Evolutionary conservation across 2,888 invertebrate genomes (phyloP).

Genomic region (Smittia sp.): DNA sequence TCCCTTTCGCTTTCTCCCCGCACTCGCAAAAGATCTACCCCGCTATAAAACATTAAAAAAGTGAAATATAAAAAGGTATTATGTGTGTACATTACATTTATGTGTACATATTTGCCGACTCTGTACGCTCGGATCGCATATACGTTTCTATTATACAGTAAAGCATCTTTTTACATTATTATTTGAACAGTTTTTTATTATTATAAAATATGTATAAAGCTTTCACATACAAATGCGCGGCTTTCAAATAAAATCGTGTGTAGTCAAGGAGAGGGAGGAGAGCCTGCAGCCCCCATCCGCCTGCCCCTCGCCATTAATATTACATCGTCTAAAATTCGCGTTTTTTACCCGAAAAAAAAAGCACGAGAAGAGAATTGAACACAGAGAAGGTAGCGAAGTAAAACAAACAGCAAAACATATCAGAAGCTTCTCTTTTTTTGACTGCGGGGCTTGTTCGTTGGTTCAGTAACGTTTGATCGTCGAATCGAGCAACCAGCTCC

Average conservation of each 20-base stretch:
- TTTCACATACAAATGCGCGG: conserved; percentile 30
- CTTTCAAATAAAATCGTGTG: conserved; percentile 22
- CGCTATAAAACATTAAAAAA: conserved; percentile 40
- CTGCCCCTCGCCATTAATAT: conserved; percentile 29
- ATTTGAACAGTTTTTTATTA: conserved; percentile 41
- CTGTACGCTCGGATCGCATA: not conserved
- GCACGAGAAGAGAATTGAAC: not conserved
- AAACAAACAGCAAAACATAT: conserved; percentile 7
- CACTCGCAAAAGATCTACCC: conserved; percentile 16
- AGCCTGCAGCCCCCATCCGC: not conserved
- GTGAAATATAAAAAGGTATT: conserved; percentile 40
- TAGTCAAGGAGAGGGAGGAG: not conserved
- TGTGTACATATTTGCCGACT: conserved; percentile 25
- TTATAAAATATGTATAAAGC: conserved; percentile 40
- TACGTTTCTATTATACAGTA: conserved; percentile 36
- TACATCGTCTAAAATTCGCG: conserved; percentile 34
- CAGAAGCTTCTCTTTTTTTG: not conserved
- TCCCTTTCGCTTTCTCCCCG: not conserved
- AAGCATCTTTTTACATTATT: conserved; percentile 41
- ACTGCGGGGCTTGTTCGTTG: not conserved
- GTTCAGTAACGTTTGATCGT: not conserved
- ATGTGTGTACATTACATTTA: conserved; percentile 40
- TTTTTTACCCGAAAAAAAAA: not conserved
- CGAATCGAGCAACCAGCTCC: too few relatives aligned
- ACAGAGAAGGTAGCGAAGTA: conserved; percentile 14